A percentile compares a stretch with the other conserved stretches of the same genome.
These are phyloP conservation scores for Arothron firmamentum DNA, from an alignment of 2,113 vertebrate genomes.

Conservation along the genomic window DNA sequence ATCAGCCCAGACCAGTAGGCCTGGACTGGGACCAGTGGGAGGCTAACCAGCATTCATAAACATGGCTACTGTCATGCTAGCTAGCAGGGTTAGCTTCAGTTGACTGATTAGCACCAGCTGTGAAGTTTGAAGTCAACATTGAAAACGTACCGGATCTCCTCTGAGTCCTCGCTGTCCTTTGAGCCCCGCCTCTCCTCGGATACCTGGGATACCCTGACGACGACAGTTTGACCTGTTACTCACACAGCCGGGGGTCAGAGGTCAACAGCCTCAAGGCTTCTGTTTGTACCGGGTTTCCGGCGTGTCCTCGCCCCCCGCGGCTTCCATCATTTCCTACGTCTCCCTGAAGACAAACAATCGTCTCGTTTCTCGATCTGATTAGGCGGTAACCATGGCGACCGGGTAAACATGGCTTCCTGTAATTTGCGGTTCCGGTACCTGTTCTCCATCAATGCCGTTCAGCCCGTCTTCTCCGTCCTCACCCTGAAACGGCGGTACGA, in stretches of 20 bases:
- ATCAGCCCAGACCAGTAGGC: neutral
- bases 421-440: conserved; percentile 50
- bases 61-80: neutral
- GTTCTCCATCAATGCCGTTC: conserved; percentile 78
- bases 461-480: conserved; percentile 77
- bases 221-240: conserved; percentile 20
- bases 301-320: conserved; percentile 71
- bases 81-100: neutral
- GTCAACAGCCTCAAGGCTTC: conserved; percentile 4
- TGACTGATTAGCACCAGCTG: too few relatives aligned
- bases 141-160: conserved; percentile 79
- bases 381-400: neutral
- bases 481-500: conserved; percentile 65
- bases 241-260: conserved; percentile 28
- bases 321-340: conserved; percentile 65
- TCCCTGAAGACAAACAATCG: conserved; percentile 69
- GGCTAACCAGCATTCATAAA: neutral
- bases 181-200: conserved; percentile 68
- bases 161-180: conserved; percentile 77
- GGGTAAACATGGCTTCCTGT: neutral
- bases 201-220: conserved; percentile 78
- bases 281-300: conserved; percentile 73
- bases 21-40: neutral
- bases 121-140: too few relatives aligned
- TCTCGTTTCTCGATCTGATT: neutral